phyloP scores from a whole-genome alignment of 1,140 invertebrate species.

The Zaprionus tsacasi region DNA sequence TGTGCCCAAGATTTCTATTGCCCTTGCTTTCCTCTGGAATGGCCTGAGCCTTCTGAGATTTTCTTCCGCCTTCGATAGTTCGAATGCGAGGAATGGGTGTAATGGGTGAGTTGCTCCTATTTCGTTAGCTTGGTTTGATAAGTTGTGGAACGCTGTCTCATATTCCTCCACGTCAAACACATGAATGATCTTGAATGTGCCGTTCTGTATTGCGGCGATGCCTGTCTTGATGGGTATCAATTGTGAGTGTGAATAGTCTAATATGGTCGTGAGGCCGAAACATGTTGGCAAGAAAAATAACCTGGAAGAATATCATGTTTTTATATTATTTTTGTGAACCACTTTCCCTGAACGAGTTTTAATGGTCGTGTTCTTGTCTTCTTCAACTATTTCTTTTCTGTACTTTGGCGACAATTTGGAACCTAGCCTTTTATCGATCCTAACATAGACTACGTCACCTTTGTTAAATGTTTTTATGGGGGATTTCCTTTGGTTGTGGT shows the following conservation, averaged over 20 bases:
- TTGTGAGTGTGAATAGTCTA: background rate
- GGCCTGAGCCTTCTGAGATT: too few species aligned
- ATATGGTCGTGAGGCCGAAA: background rate
- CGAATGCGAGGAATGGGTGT: too few species aligned
- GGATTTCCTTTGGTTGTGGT: too few species aligned
- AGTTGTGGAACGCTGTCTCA: too few species aligned
- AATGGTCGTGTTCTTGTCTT: too few species aligned
- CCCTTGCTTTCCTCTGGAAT: background rate
- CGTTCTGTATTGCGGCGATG: background rate
- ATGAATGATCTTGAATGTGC: background rate
- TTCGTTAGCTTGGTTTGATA: background rate
- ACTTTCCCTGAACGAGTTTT: too few species aligned
- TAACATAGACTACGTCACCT: too few species aligned
- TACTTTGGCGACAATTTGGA: too few species aligned
- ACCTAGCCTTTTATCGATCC: too few species aligned
- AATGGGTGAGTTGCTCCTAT: background rate
- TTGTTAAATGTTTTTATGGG: too few species aligned
- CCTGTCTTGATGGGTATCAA: conserved; percentile 2
- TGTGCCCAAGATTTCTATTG: background rate
- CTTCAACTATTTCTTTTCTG: too few species aligned
- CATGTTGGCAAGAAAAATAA: background rate
- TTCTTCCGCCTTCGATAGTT: too few species aligned
- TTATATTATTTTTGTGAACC: background rate
- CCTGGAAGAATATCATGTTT: background rate
- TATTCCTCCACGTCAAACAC: background rate